Base-by-base conservation (phyloP, 2,888 invertebrate genomes). In the Hydriomena furcata region DNA sequence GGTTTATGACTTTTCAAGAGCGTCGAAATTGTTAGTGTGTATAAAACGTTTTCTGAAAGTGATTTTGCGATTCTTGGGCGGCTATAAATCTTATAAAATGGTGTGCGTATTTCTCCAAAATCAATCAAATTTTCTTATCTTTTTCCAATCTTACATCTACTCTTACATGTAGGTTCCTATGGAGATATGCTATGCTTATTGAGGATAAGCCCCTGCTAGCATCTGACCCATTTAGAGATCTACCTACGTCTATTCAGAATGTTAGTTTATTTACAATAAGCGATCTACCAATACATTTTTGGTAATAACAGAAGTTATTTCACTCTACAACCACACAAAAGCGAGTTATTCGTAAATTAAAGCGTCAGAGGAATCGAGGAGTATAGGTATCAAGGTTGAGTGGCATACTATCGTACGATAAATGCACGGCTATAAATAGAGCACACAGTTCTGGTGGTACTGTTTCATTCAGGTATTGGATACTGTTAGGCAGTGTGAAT, bases 341-440 rank as follows among this genome's bases (percentile, higher is more conserved):
- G 11, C 8, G 30, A 31, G 31, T 42, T 10, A 13, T 25, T 42
- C 12, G 21, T 31, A 34, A 44, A 17, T 40, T 41, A 45, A 46
- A 28, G 6, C 55, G 55, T 55, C 54, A 49, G 53, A 61, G 36
- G 51, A 53, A 44, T 63, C 51, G 61, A 63, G 58, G 60, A 66
- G 72, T 70, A n/a, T n/a, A n/a, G n/a, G n/a, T n/a, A 77, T 65
- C 82, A 84, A 84, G 84, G 82, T 75, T 82, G 80, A 76, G 76
- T 71, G 66, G 61, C 57, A 62, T 64, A 61, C 63, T 63, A 58
- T 61, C 62, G 66, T 63, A 57, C 68, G 65, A 76, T 76, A 82
- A 83, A 80, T 83, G 82, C 78, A 79, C 57, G 79, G 66, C 65
- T 87, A 85, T 84, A 81, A 84, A 85, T 88, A 86, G 84, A 72